These are phyloP conservation scores for Vireo altiloquus DNA, from an alignment of 2,113 vertebrate genomes.

Conservation along the genomic window DNA sequence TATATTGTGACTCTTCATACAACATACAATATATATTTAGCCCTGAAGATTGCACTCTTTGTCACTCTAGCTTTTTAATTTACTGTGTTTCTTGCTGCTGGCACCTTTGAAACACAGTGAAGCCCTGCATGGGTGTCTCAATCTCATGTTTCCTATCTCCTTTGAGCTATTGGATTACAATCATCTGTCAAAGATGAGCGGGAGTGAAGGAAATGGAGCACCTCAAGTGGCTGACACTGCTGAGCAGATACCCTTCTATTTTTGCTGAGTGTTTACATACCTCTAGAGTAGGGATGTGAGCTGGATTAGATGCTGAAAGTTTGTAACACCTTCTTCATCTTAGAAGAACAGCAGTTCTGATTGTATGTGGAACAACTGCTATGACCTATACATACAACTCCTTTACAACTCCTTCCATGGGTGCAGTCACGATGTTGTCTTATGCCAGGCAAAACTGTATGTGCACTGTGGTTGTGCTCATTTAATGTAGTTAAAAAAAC, in stretches of 20 bases:
- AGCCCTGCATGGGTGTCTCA: background rate
- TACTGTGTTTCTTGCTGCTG: background rate
- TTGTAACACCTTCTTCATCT: background rate
- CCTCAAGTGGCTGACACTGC: conserved; percentile 1
- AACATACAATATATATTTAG: background rate
- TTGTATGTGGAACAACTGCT: background rate
- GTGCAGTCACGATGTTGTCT: background rate
- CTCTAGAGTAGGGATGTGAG: background rate
- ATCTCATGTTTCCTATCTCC: conserved; percentile 1
- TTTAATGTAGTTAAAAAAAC: background rate
- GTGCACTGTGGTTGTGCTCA: background rate
- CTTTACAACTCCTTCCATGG: background rate
- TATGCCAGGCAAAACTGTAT: background rate
- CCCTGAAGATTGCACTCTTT: background rate
- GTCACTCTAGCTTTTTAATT: background rate
- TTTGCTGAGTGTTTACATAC: background rate
- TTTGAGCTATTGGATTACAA: background rate
- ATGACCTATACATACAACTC: background rate
- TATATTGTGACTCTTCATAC: background rate
- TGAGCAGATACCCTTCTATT: conserved; percentile 16
- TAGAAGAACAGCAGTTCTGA: background rate
- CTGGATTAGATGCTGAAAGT: background rate
- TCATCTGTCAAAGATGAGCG: background rate
- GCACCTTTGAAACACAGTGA: background rate
- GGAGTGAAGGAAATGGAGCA: conserved; percentile 9